These are phyloP conservation scores for Chroicocephalus ridibundus DNA, from an alignment of 2,113 vertebrate species.

Conservation along the genomic window DNA sequence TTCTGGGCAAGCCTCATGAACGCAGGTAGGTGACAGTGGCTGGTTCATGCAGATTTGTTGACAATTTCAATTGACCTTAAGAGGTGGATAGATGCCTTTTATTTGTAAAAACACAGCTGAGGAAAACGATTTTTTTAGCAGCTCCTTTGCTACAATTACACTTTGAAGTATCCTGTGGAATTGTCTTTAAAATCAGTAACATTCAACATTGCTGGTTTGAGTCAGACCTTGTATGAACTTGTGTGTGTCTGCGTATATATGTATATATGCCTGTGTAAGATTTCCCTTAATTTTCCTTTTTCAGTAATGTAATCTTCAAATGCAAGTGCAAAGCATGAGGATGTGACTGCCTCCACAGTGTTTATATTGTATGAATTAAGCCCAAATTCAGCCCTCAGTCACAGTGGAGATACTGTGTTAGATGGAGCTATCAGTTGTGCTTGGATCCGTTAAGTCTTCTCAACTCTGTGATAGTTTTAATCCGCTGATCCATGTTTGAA, in stretches of 20 bases:
- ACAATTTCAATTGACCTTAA: not conserved
- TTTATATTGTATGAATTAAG: not conserved
- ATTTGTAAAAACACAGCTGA: not conserved
- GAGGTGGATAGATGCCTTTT: not conserved
- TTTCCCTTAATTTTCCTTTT: not conserved
- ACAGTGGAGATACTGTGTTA: not conserved
- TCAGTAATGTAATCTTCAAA: not conserved
- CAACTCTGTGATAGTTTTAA: not conserved
- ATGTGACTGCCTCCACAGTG: not conserved
- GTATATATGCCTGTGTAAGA: not conserved
- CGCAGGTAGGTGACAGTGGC: not conserved
- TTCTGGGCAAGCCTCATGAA: not conserved
- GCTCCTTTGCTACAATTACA: not conserved
- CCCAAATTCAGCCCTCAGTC: not conserved
- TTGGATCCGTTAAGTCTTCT: not conserved
- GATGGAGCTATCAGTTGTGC: not conserved
- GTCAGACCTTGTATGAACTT: not conserved
- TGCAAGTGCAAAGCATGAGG: not conserved
- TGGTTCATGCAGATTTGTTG: not conserved
- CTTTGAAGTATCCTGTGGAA: not conserved
- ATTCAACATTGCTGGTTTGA: not conserved
- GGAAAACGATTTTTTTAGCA: not conserved
- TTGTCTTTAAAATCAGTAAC: conserved; percentile 21
- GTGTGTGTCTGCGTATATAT: not conserved
- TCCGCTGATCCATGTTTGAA: not conserved